Base-by-base conservation (phyloP, 2,113 vertebrate species). In the Hypocryptadius cinnamomeus region DNA sequence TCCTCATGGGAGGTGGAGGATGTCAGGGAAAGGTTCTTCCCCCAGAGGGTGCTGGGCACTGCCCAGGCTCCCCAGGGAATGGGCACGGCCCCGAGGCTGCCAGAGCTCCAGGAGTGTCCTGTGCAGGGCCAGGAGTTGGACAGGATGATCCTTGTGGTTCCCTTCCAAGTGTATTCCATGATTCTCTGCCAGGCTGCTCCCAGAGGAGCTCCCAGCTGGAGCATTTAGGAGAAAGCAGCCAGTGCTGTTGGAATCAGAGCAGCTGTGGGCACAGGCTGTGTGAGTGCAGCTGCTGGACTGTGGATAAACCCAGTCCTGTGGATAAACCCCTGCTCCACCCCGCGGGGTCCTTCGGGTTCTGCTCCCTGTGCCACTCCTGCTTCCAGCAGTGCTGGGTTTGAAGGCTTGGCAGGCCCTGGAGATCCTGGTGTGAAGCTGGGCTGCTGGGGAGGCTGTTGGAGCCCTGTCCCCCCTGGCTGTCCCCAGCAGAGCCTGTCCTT, bases 271-370 rank as follows among this genome's bases (percentile, higher is more conserved):
- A 11, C 3, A n/a, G 35, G 50, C 61, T 63, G 61, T 63, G 61
- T 23, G 35, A 12, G 57, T 28, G 28, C 18, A 0, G 42, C 37
- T 24, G 59, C 74, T 45, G 10, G 8, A 3, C 25, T 40, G 7
- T 13, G 31, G 21, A 47, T 21, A 21, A 45, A 21, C 45, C 31
- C 3, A 7, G 35, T 19, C 44, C 57, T 68, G 57, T n/a, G 61
- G 21, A 33, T 27, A 9, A 74, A 22, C 12, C 45, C 24, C 39
- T 40, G 53, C 33, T 57, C 24, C 8, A 5, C 21, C 1, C 39
- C 7, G 1, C 2, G 1, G 3, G 17, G 6, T 50, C 44, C 40
- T n/a, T 44, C 1, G 4, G 39, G 8, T 4, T 12, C 53, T 61
- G 56, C 51, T 72, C 48, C 48, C 35, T 10, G 8, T 44, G 54